phyloP scores from a whole-genome alignment of 1,140 invertebrate species.

The Teleogryllus occipitalis region DNA sequence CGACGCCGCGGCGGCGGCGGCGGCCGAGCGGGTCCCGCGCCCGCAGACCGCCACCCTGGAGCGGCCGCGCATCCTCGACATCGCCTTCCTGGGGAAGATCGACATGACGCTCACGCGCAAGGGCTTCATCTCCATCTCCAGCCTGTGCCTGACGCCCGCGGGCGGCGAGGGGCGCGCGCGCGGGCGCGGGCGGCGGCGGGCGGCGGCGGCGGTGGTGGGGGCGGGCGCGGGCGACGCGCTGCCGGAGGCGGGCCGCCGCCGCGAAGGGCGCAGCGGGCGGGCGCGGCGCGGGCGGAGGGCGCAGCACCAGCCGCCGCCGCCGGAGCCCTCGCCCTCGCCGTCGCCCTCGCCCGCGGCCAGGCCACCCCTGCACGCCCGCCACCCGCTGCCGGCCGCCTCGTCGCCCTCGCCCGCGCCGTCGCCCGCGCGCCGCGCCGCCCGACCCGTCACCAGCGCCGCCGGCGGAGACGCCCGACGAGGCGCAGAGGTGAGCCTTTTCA shows the following conservation, averaged over 20 bases:
- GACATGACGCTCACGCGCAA: constrained; percentile 42
- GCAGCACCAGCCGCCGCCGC: too few relatives aligned
- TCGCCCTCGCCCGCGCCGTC: too few relatives aligned
- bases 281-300: too few relatives aligned
- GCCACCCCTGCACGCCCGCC: too few relatives aligned
- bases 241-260: constrained; percentile 47
- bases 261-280: constrained; percentile 34
- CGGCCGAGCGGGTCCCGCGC: constrained; percentile 26
- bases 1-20: background rate
- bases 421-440: constrained; percentile 24
- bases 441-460: constrained; percentile 47
- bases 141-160: constrained; percentile 7
- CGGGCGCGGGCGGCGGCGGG: too few relatives aligned
- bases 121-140: constrained; percentile 31
- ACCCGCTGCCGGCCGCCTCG: too few relatives aligned
- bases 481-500: constrained; percentile 51
- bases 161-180: background rate
- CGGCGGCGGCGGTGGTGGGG: background rate
- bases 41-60: constrained; percentile 50
- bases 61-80: constrained; percentile 46
- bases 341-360: too few relatives aligned
- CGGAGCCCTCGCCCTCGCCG: too few relatives aligned
- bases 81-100: constrained; percentile 42
- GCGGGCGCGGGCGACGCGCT: constrained; percentile 31
- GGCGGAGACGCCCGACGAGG: constrained; percentile 44